Evolutionary conservation across 2,797 vertebrate genomes (phyloP), one percentile per base, ranked within the genome.

Genomic region (Brachymystax lenok): DNA sequence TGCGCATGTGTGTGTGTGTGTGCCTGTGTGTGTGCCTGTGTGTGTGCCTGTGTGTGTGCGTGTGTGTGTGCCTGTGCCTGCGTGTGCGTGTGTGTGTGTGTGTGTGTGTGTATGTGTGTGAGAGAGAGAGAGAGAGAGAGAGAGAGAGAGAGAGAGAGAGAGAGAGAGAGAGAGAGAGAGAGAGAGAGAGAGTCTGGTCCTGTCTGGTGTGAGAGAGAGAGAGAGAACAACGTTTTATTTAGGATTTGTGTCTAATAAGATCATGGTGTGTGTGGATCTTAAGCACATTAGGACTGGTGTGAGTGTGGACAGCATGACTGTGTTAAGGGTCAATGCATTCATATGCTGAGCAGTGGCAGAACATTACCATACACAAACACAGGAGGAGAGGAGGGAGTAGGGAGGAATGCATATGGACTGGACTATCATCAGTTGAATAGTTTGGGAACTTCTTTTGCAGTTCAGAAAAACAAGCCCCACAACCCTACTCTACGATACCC

Each of bases 291-390:
- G 59, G 21, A 63, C 10, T 24, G 59, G 8, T 13, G n/a, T 63
- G 59, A 59, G 56, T 24, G 59, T 63, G 59, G 88, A 83, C 84
- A 64, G 77, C 84, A 52, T 33, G 28, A 88, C 85, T 90, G 90
- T 92, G 90, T 89, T 82, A 86, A 83, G 79, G 86, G 86, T 80
- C 84, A 90, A 90, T 75, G 79, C 76, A 80, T 73, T 92, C 88
- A 90, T 84, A 91, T 90, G 89, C 82, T 88, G 88, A 91, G 86
- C 76, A 88, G 82, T 84, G 66, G 77, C 83, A 40, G 33, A 28
- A 87, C 84, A 90, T 91, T 92, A 90, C 89, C 83, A 86, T 83
- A 78, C 84, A 85, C 80, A 86, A 89, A 90, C 77, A 81, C 27
- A 63, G 16, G 24, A 63, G 21, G 24, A 63, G 19, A 70, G 71